Base-by-base conservation (phyloP, 2,113 vertebrate genomes). In the Thamnaconus septentrionalis region DNA sequence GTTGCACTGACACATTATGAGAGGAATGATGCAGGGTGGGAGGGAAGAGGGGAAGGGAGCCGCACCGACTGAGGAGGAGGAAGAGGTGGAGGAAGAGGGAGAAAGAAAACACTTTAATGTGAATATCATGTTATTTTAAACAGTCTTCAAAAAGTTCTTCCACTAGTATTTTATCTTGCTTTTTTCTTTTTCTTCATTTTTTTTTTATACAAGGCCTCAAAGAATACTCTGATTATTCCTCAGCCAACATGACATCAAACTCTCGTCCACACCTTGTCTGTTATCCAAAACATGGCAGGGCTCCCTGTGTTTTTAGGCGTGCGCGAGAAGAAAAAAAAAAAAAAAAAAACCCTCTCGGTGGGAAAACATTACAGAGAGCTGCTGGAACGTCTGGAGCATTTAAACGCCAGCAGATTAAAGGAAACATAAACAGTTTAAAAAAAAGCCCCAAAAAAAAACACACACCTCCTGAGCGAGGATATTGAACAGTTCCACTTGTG, bases 401-500 rank as follows among this genome's bases (percentile, higher is more conserved):
- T 31, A 63, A 78, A 75, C 59, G 50, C 51, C 50, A 61, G 61
- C 64, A 61, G 53, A 73, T 83, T 73, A 80, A 78, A 79, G 84
- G 79, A 80, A 87, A 89, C 71, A 81, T 73, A 80, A 83, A 87
- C 69, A 66, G 74, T n/a, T 4, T 2, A 8, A 31, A 31, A 31
- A 31, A 31, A 31, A 31, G 18, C 18, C 18, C 18, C 18, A 31
- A 31, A 31, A 31, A 31, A 31, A 31, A 1, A 31, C 50, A 44
- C 12, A 69, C 56, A 75, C 66, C 71, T 63, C 43, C 41, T 51
- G 49, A 71, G 67, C 8, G 78, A 80, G 80, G 78, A 88, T 79
- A 86, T 83, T 86, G 76, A 88, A 85, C 81, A 83, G 85, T 85
- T 88, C 80, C 81, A 78, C 81, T 31, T 84, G 57, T 82, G 85